Conservation (phyloP, 2,113 vertebrate species). For the Microcebus lehilahytsara region DNA sequence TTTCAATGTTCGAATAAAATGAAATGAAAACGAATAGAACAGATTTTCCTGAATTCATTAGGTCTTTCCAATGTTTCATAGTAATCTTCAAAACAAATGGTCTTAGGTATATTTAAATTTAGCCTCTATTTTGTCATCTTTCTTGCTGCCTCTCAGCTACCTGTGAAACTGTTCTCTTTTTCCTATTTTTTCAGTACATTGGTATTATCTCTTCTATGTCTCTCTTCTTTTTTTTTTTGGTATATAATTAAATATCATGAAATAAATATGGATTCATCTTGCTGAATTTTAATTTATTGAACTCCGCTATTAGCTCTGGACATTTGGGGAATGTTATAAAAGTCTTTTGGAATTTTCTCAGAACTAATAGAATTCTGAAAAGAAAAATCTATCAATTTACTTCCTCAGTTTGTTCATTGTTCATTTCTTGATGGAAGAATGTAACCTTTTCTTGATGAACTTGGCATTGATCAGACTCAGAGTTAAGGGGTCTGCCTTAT, state of each 20-base stretch:
- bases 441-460: slow-evolving; percentile 61
- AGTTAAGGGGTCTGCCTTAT: neutral
- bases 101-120: neutral
- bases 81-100: neutral
- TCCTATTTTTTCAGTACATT: slow-evolving; percentile 24
- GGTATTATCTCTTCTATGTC: slow-evolving; percentile 30
- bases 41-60: neutral
- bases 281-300: slow-evolving; percentile 57
- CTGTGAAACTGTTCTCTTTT: slow-evolving; percentile 9
- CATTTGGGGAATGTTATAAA: slow-evolving; percentile 48
- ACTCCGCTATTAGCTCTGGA: slow-evolving; percentile 57
- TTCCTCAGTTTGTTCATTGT: slow-evolving; percentile 33
- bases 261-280: slow-evolving; percentile 65
- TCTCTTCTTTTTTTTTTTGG: slow-evolving; percentile 50
- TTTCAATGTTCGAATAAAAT: neutral
- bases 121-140: slow-evolving; percentile 27
- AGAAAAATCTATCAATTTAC: slow-evolving; percentile 64
- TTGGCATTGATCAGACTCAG: slow-evolving; percentile 21
- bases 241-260: slow-evolving; percentile 71
- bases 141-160: neutral
- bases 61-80: neutral
- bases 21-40: neutral
- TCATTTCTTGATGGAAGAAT: slow-evolving; percentile 51
- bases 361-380: slow-evolving; percentile 43
- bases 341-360: slow-evolving; percentile 57